Percentiles rank a stretch among this genome's conserved stretches.
Conservation (phyloP, 2,888 invertebrate species). For the Anoncus sp. region DNA sequence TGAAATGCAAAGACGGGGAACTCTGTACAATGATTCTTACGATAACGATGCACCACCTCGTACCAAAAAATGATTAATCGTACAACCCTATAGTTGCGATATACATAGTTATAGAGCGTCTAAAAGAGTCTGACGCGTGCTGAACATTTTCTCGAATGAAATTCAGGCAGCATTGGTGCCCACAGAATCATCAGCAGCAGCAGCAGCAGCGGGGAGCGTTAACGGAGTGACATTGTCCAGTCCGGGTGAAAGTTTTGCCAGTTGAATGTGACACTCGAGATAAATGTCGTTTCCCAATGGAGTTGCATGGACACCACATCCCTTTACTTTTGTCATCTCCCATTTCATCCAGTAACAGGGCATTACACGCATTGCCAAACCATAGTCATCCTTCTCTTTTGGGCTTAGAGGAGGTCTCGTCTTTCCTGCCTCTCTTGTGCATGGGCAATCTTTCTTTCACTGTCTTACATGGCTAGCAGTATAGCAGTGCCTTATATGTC, state of each 20-base stretch:
- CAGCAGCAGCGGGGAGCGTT: conserved; percentile 26
- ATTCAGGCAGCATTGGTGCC: conserved; percentile 17
- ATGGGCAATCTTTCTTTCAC: conserved; percentile 30
- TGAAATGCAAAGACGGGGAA: conserved; percentile 4
- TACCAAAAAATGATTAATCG: conserved; percentile 50
- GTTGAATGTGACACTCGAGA: conserved; percentile 78
- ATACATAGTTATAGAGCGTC: not conserved
- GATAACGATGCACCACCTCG: conserved; percentile 41
- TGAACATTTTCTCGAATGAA: conserved; percentile 41
- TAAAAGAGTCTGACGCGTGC: conserved; percentile 51
- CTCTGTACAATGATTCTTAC: conserved; percentile 21
- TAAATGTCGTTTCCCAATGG: conserved; percentile 73
- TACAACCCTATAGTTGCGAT: not conserved
- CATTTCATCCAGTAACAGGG: conserved; percentile 14
- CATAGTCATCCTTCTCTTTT: conserved; percentile 26
- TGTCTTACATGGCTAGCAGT: conserved; percentile 26
- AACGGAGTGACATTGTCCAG: conserved; percentile 42
- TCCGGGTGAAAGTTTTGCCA: conserved; percentile 65
- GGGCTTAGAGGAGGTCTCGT: conserved; percentile 11
- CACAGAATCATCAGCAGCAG: conserved; percentile 15
- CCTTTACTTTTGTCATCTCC: conserved; percentile 25
- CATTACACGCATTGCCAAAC: conserved; percentile 43
- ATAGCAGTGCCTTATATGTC: conserved; percentile 1
- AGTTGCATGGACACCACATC: conserved; percentile 39
- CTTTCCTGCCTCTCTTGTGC: conserved; percentile 25